Evolutionary conservation across 2,113 vertebrate species (phyloP).

Genomic region (Scomber colias): DNA sequence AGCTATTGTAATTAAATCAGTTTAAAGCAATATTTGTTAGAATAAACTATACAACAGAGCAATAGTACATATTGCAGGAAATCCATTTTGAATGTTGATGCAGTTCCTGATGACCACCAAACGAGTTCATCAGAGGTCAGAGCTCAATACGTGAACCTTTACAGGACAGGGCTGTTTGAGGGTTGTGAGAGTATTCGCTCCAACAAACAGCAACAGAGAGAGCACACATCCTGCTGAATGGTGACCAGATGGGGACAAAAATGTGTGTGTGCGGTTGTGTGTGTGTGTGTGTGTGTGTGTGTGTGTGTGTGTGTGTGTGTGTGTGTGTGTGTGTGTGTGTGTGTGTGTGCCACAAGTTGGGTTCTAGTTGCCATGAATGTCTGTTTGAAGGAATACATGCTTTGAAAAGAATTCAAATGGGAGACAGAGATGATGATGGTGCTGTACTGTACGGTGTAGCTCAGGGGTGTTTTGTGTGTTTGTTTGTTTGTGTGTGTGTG

Average conservation of each 20-base stretch:
- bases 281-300: constrained; percentile 38
- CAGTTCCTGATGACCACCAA: constrained; percentile 18
- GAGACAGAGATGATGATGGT: constrained; percentile 56
- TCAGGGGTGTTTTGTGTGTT: constrained; percentile 35
- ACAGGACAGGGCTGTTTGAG: constrained; percentile 42
- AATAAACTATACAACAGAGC: too few species aligned
- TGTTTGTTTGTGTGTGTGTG: constrained; percentile 3
- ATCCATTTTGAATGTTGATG: not conserved
- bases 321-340: constrained; percentile 38
- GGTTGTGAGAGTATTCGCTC: constrained; percentile 65
- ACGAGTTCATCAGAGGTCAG: constrained; percentile 50
- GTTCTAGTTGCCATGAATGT: constrained; percentile 44
- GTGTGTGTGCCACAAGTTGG: constrained; percentile 50
- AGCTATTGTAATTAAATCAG: too few species aligned
- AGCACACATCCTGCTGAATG: constrained; percentile 63
- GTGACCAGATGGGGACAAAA: constrained; percentile 80
- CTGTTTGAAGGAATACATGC: constrained; percentile 68
- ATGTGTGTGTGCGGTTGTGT: constrained; percentile 44
- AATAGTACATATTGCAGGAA: too few species aligned
- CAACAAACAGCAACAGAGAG: constrained; percentile 71
- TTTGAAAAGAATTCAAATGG: constrained; percentile 72
- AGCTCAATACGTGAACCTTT: constrained; percentile 47
- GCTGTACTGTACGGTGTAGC: constrained; percentile 29
- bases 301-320: constrained; percentile 24
- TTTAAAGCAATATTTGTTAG: too few species aligned